Evolutionary conservation across 2,113 vertebrate genomes (phyloP).

Genomic region (Coregonus clupeaformis): DNA sequence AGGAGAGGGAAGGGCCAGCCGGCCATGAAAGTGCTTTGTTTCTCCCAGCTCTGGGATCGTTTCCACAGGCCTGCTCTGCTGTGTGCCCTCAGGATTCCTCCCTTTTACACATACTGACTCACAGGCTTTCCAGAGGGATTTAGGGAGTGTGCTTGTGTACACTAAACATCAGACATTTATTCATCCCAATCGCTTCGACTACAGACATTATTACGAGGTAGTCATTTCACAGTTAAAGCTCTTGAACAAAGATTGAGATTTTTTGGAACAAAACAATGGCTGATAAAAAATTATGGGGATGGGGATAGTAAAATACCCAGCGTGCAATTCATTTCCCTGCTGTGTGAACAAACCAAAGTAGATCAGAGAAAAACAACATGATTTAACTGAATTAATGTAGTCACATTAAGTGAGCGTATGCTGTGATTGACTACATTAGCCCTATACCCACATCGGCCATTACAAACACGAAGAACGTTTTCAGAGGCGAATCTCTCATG

Average conservation of each 20-base stretch:
- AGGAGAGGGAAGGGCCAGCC: conserved; percentile 16
- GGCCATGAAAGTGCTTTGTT: conserved; percentile 55
- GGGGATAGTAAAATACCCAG: neutral
- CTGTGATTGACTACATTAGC: too few relatives aligned
- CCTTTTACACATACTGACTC: conserved; percentile 8
- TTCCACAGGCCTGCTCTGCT: conserved; percentile 29
- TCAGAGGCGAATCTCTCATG: neutral
- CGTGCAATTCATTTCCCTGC: neutral
- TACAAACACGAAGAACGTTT: neutral
- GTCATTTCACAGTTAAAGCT: neutral
- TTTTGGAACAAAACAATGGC: neutral
- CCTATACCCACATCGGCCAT: too few relatives aligned
- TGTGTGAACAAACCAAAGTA: neutral
- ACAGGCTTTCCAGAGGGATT: neutral
- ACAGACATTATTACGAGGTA: neutral
- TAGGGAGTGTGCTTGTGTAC: neutral
- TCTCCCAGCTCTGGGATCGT: conserved; percentile 24
- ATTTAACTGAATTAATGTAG: too few relatives aligned
- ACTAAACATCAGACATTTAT: neutral
- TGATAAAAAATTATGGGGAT: neutral
- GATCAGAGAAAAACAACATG: too few relatives aligned
- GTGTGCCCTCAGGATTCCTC: conserved; percentile 30
- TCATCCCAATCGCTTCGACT: neutral
- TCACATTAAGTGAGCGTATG: too few relatives aligned
- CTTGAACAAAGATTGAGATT: neutral